These are phyloP conservation scores for Stictonetta naevosa DNA, from an alignment of 2,113 vertebrate species.

Conservation along the genomic window DNA sequence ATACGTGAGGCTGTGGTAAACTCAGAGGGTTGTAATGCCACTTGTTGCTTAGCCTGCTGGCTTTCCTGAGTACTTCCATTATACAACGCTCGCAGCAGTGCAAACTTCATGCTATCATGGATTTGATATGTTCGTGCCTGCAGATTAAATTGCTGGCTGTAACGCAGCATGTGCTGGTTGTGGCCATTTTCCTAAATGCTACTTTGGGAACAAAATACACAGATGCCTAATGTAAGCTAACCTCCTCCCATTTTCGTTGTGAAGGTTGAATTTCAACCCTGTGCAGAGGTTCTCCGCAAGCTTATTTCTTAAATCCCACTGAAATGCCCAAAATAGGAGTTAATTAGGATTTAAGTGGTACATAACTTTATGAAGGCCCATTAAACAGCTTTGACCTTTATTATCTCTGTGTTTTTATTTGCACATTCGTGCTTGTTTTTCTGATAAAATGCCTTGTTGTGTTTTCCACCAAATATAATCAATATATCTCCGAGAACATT, in stretches of 20 bases:
- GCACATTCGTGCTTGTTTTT: neutral
- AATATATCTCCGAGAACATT: neutral
- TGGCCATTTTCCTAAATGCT: conserved; percentile 29
- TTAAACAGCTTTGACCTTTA: conserved; percentile 31
- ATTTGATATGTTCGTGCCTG: conserved; percentile 24
- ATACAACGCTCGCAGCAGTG: neutral
- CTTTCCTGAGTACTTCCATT: conserved; percentile 13
- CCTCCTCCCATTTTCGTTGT: neutral
- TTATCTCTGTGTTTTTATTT: conserved; percentile 16
- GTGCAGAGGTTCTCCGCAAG: conserved; percentile 4
- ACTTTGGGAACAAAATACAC: conserved; percentile 49
- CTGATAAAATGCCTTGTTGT: neutral
- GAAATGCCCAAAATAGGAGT: conserved; percentile 7
- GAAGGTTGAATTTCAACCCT: conserved; percentile 15
- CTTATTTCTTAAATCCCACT: conserved; percentile 9
- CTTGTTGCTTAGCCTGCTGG: conserved; percentile 48
- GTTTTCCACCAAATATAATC: neutral
- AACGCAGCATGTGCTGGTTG: conserved; percentile 53
- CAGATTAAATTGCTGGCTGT: conserved; percentile 60
- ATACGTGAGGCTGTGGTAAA: conserved; percentile 16
- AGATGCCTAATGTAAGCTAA: conserved; percentile 41
- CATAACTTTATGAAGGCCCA: conserved; percentile 20
- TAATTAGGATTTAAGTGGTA: conserved; percentile 48
- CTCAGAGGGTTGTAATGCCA: conserved; percentile 26
- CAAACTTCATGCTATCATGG: neutral